These are phyloP conservation scores for Chalcis sispes DNA, from an alignment of 2,888 invertebrate species.

Conservation along the genomic window DNA sequence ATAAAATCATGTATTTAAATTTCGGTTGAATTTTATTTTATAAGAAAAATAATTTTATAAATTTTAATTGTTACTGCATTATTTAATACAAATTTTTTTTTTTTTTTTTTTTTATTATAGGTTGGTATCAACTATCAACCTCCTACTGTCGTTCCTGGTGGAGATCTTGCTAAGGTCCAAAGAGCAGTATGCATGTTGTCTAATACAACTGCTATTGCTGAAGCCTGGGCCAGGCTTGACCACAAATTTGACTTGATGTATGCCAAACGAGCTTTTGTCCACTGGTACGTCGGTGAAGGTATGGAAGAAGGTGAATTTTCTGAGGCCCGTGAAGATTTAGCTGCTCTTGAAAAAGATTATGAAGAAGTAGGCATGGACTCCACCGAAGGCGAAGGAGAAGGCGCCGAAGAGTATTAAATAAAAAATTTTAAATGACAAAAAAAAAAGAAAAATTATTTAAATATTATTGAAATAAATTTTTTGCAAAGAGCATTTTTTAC, in stretches of 20 bases:
- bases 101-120: slow-evolving; percentile 48
- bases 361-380: slow-evolving; percentile 84
- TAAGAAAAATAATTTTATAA: neutral
- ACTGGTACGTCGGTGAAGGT: slow-evolving; percentile 89
- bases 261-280: slow-evolving; percentile 83
- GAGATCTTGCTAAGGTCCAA: slow-evolving; percentile 80
- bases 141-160: slow-evolving; percentile 77
- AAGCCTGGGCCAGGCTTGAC: slow-evolving; percentile 83
- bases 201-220: slow-evolving; percentile 83
- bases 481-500: slow-evolving; percentile 54
- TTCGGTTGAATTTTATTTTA: too few relatives aligned
- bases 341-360: slow-evolving; percentile 83
- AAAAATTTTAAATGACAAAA: slow-evolving; percentile 29
- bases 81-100: neutral
- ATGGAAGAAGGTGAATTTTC: slow-evolving; percentile 91
- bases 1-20: too few relatives aligned
- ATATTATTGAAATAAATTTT: slow-evolving; percentile 45
- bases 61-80: neutral
- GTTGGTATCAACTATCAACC: slow-evolving; percentile 78
- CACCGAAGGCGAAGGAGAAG: slow-evolving; percentile 75
- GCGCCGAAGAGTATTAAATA: slow-evolving; percentile 66
- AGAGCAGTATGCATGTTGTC: slow-evolving; percentile 83
- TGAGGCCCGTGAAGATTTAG: slow-evolving; percentile 88
- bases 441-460: slow-evolving; percentile 37
- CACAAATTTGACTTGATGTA: slow-evolving; percentile 85